Percentiles rank a stretch among this genome's conserved stretches.
Evolutionary conservation across 2,113 vertebrate species (phyloP).

Genomic region (Upupa epops): DNA sequence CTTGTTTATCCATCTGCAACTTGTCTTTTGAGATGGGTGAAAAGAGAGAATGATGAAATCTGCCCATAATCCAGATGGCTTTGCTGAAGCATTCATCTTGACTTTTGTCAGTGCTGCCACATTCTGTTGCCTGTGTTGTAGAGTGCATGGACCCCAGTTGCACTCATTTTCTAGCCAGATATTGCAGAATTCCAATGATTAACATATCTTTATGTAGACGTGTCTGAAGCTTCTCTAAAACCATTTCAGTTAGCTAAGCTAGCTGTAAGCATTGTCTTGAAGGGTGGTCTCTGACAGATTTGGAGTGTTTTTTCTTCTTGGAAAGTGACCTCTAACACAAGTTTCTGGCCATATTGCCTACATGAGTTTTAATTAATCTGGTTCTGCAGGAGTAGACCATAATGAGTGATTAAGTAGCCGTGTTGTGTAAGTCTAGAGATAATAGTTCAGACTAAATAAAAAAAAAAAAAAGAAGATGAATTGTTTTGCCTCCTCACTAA

Average conservation of each 20-base stretch:
- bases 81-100: background rate
- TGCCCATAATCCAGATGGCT: background rate
- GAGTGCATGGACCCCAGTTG: accelerated
- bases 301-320: background rate
- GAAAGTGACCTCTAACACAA: background rate
- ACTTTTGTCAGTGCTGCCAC: background rate
- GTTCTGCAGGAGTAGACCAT: background rate
- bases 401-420: background rate
- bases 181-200: accelerated
- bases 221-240: background rate
- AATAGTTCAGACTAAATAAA: background rate
- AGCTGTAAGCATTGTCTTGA: background rate
- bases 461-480: background rate
- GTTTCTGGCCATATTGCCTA: background rate
- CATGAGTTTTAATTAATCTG: background rate
- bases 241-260: background rate
- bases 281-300: background rate
- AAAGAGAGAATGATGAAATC: accelerated
- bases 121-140: background rate
- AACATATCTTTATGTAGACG: background rate
- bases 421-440: background rate
- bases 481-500: background rate
- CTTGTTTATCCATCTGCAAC: background rate
- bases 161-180: background rate
- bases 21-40: background rate